Conservation (phyloP, 1,140 invertebrate genomes). For the Habropoda laboriosa region DNA sequence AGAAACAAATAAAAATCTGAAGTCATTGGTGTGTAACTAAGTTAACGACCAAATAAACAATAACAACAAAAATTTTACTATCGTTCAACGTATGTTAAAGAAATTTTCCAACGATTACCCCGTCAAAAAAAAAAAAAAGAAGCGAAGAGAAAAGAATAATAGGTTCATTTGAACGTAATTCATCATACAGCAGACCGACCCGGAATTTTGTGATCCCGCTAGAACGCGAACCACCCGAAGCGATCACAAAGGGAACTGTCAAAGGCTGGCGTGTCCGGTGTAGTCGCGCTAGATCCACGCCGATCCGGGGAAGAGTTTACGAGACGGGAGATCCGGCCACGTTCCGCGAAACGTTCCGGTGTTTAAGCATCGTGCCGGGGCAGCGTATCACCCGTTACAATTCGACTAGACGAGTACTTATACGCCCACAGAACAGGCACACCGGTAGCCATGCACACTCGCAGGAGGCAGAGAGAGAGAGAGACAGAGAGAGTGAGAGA, state of each 20-base stretch:
- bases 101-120: no score
- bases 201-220: no score
- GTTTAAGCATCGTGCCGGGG: constrained; percentile 55
- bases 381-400: constrained; percentile 70
- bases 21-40: no score
- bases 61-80: no score
- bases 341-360: constrained; percentile 61
- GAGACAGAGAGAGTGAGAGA: no score
- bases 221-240: not conserved
- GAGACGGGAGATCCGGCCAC: constrained; percentile 34
- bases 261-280: not conserved
- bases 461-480: constrained; percentile 54
- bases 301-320: not conserved
- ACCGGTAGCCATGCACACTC: constrained; percentile 67
- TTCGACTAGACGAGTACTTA: constrained; percentile 68
- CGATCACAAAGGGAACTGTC: not conserved
- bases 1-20: no score
- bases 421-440: constrained; percentile 58
- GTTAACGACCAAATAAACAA: no score
- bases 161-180: no score
- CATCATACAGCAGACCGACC: no score
- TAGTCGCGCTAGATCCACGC: not conserved
- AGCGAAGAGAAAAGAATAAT: no score
- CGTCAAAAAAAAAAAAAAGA: no score
- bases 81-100: no score